Evolutionary conservation across 2,113 vertebrate species (phyloP), one percentile per base, ranked within the genome.

Genomic region (Hyaena hyaena): DNA sequence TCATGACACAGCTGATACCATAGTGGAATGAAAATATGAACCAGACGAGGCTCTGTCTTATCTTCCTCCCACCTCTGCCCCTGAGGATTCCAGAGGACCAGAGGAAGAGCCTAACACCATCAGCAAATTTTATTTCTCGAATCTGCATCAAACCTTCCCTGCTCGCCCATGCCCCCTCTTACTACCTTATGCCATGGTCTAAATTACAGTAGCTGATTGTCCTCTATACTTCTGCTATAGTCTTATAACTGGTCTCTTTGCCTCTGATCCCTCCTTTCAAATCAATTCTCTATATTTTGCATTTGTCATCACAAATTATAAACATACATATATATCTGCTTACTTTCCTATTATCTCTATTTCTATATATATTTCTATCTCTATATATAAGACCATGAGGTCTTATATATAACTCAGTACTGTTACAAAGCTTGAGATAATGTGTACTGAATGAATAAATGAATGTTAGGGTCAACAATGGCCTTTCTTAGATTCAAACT

Each of bases 21-120:
- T 43, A 77, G 14, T 50, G 66, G 43, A 77, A 91, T 88, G 83
- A 92, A 97, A 90, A 43, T n/a, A 84, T 48, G 69, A 93, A 88
- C n/a, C 4, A 74, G 11, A 28, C 31, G 39, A 28, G 2, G 8
- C 48, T 88, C 14, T 81, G 14, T 79, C 63, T 93, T 79, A 48
- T 77, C 33, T 79, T 95, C 11, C 11, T 6, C 39, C 73, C 39
- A 61, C n/a, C n/a, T 10, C 11, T 35, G 39, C 33, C 8, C 21
- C n/a, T 74, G 9, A n/a, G 39, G 35, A 73, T 84, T 94, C 83
- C 45, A 82, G 39, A 90, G 21, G n/a, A 71, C 76, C 61, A 74
- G 11, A 76, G 31, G 69, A 88, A 88, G 23, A 79, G 2, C 28
- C 28, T 73, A 50, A 31, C 58, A 58, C 82, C 12, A 33, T 55